A percentile compares a stretch with the other conserved stretches of the same genome.
phyloP scores from a whole-genome alignment of 1,140 invertebrate genomes.

The Chlorops oryzae region DNA sequence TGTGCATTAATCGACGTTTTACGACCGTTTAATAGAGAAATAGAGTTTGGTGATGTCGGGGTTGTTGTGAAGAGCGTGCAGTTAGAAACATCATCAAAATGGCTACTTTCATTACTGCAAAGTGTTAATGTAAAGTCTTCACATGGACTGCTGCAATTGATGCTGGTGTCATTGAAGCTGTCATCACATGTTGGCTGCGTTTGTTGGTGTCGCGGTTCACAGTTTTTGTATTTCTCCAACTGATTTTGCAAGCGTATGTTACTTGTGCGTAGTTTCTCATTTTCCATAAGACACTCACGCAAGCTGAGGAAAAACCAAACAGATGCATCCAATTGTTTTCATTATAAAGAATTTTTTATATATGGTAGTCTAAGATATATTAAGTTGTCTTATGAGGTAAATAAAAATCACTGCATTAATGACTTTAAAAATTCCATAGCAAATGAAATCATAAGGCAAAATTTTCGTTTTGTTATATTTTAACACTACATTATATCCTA shows the following conservation, averaged over 20 bases:
- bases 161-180: constrained; percentile 24
- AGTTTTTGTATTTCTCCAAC: constrained; percentile 28
- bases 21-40: too few species aligned
- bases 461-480: neutral
- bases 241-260: constrained; percentile 38
- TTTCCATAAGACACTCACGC: constrained; percentile 37
- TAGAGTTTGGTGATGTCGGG: neutral
- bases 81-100: constrained; percentile 33
- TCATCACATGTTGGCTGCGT: constrained; percentile 7
- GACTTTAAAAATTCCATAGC: neutral
- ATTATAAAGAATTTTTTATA: too few species aligned
- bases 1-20: constrained; percentile 25
- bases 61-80: constrained; percentile 1
- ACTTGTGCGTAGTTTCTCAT: constrained; percentile 36
- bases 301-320: constrained; percentile 19
- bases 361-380: too few species aligned
- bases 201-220: constrained; percentile 17
- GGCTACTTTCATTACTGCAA: constrained; percentile 25
- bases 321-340: too few species aligned
- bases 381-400: too few species aligned
- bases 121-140: neutral
- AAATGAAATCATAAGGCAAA: neutral
- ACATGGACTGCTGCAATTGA: neutral
- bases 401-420: neutral
- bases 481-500: constrained; percentile 13